Conservation (phyloP, 1,140 invertebrate species). For the Drosophila funebris region DNA sequence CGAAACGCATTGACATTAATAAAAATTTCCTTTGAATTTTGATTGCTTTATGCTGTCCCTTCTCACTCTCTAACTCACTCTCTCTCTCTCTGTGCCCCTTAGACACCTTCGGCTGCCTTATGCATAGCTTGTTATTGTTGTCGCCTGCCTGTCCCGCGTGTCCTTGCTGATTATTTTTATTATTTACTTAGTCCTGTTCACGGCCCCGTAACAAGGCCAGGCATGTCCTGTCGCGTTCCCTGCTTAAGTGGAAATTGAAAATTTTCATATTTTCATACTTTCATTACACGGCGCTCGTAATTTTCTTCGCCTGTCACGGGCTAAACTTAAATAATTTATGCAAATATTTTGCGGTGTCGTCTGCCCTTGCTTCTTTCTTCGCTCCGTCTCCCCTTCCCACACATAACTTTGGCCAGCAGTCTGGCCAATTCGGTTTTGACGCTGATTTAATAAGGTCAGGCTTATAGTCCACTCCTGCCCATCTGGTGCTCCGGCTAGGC, state of each 20-base stretch:
- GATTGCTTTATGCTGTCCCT: constrained; percentile 67
- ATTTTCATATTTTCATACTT: constrained; percentile 69
- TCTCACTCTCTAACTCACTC: background rate
- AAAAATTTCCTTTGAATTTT: constrained; percentile 82
- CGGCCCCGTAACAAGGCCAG: constrained; percentile 17
- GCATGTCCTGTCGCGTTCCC: constrained; percentile 26
- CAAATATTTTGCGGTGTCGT: constrained; percentile 68
- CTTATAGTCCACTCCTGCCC: background rate
- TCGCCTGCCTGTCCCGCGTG: constrained; percentile 32
- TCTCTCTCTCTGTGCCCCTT: background rate
- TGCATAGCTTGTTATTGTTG: constrained; percentile 55
- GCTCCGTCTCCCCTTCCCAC: constrained; percentile 1
- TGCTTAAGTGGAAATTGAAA: constrained; percentile 77
- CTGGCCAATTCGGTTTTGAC: constrained; percentile 51
- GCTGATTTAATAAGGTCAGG: constrained; percentile 26
- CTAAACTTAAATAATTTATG: constrained; percentile 72
- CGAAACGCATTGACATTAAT: constrained; percentile 76
- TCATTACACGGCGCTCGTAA: constrained; percentile 56
- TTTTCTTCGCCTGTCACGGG: constrained; percentile 46
- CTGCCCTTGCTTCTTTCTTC: background rate
- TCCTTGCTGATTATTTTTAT: constrained; percentile 68
- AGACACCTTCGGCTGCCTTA: constrained; percentile 5
- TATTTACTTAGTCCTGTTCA: constrained; percentile 70
- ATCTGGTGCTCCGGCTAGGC: constrained; percentile 1
- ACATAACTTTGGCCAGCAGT: constrained; percentile 48